Percentiles rank a stretch among this genome's conserved stretches.
These are phyloP conservation scores for Rhynchopsitta pachyrhyncha DNA, from an alignment of 2,113 vertebrate genomes.

Conservation along the genomic window DNA sequence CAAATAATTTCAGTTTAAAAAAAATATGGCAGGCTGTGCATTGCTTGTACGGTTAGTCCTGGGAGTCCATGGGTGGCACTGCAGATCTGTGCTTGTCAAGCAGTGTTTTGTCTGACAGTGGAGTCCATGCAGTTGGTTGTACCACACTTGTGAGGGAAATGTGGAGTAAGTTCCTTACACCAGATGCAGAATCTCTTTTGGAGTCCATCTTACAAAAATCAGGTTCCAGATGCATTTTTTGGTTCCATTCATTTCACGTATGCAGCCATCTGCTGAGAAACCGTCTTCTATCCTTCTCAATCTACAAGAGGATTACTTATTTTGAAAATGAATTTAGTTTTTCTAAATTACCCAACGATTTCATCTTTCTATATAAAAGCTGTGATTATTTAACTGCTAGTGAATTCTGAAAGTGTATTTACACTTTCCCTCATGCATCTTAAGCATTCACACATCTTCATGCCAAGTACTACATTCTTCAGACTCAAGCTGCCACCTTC, in stretches of 20 bases:
- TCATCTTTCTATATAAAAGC: conserved; percentile 4
- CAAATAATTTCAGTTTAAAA: neutral
- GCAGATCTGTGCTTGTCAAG: neutral
- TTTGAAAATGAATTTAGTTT: conserved; percentile 21
- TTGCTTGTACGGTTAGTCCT: accelerated
- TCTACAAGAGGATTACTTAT: neutral
- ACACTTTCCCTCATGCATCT: neutral
- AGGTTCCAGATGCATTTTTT: neutral
- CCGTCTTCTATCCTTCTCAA: neutral
- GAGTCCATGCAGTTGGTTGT: neutral
- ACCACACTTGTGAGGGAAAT: neutral
- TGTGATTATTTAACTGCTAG: conserved; percentile 26
- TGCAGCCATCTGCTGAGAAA: neutral
- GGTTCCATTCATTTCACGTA: neutral
- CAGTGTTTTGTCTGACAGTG: neutral
- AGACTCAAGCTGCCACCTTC: neutral
- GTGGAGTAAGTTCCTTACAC: neutral
- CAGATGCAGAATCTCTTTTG: neutral
- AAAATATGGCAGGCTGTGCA: neutral
- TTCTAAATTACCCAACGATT: neutral
- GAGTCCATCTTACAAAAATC: neutral
- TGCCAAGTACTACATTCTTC: neutral
- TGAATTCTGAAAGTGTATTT: conserved; percentile 21
- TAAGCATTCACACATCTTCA: neutral
- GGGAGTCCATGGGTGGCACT: neutral